Base-by-base conservation (phyloP, 2,113 vertebrate genomes). In the Anhinga anhinga region DNA sequence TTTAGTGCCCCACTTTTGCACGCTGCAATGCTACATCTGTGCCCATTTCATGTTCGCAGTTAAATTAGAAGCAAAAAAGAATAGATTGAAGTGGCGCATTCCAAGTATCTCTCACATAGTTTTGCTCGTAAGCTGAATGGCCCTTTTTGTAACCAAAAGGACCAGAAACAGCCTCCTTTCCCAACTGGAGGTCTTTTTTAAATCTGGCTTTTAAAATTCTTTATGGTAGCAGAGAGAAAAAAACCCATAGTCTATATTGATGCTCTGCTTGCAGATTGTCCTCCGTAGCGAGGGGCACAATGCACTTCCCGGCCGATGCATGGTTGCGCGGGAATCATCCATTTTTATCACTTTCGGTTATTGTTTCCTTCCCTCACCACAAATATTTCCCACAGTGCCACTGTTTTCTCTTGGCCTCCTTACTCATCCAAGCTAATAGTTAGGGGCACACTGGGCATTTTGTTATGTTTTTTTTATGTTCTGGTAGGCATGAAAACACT, bases 341-440 rank as follows among this genome's bases (percentile, higher is more conserved):
- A 59, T 88, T 97, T 94, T 92, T 97, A 94, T 96, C 84, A 90
- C 97, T 96, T 94, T 93, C 44, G 9, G 18, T 96, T 95, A 93
- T 93, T 96, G 91, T 96, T 86, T 78, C 66, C 50, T 90, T 85
- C 74, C 82, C 87, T 82, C 4, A 0, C 95, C 86, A 73, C 71
- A 92, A 90, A 85, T 44, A 83, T 93, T 90, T 93, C 72, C 74
- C 88, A 96, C 91, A 86, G 86, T 80, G 84, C 82, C 80, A 77
- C 95, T 81, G 47, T 86, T 94, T 85, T 73, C 90, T 73, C 88
- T 82, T 76, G 89, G 84, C 86, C 94, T 90, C 78, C 66, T 97
- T 93, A 45, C 67, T 95, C 93, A 79, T 91, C 91, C 81, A 72
- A 78, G 88, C 93, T 87, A 77, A 92, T 81, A 85, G 95, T 85